A percentile compares a stretch with the other conserved stretches of the same genome.
phyloP scores from a whole-genome alignment of 2,888 invertebrate genomes.

The Crocallis elinguaria region DNA sequence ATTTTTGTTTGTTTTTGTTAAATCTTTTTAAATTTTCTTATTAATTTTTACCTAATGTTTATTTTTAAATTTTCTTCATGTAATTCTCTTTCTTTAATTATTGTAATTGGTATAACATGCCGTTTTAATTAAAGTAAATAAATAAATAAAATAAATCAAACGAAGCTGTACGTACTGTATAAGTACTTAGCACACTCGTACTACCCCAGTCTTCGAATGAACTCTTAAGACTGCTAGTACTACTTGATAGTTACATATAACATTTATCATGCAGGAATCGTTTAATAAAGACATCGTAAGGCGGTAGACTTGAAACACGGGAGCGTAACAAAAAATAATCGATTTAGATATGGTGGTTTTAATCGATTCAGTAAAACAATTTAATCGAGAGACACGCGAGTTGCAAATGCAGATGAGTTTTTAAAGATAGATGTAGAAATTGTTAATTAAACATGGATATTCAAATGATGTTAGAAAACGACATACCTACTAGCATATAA shows the following conservation, averaged over 20 bases:
- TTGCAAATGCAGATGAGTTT: constrained; percentile 68
- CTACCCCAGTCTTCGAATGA: neutral
- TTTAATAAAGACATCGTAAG: constrained; percentile 70
- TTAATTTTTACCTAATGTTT: too few relatives aligned
- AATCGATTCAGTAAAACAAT: constrained; percentile 81
- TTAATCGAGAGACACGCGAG: constrained; percentile 69
- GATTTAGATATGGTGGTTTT: constrained; percentile 67
- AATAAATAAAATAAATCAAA: too few relatives aligned
- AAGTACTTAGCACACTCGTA: too few relatives aligned
- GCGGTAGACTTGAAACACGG: constrained; percentile 61
- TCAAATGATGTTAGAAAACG: constrained; percentile 24
- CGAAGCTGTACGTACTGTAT: too few relatives aligned
- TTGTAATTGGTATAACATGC: too few relatives aligned
- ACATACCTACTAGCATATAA: neutral
- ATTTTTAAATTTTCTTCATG: too few relatives aligned
- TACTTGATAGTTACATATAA: constrained; percentile 17
- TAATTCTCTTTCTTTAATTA: too few relatives aligned
- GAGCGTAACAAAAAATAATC: constrained; percentile 66
- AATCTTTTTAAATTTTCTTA: too few relatives aligned
- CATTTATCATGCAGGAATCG: constrained; percentile 32
- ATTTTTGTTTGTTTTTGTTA: too few relatives aligned
- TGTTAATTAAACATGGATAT: constrained; percentile 16
- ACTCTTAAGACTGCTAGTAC: constrained; percentile 13
- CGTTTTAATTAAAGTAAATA: too few relatives aligned
- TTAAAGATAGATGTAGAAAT: constrained; percentile 39